Conservation (phyloP, 2,113 vertebrate species). For the Peromyscus maniculatus region DNA sequence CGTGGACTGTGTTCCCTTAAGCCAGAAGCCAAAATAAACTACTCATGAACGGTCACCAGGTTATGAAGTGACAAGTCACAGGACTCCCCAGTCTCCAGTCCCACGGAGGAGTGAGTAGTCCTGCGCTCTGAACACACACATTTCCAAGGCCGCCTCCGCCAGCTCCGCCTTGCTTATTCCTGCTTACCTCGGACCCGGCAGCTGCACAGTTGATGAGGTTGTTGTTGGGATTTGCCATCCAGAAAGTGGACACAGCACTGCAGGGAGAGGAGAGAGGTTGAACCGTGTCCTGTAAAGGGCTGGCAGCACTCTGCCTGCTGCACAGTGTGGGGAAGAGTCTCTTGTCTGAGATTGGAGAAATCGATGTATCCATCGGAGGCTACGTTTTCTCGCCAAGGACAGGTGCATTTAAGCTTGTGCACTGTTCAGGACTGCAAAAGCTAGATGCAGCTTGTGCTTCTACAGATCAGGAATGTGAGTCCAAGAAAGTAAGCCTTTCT, state of each 20-base stretch:
- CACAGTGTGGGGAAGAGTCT: accelerated
- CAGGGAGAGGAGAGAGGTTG: slow-evolving; percentile 51
- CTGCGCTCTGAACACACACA: not conserved
- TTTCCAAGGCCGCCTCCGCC: accelerated
- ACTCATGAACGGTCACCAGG: accelerated
- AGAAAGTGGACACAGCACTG: slow-evolving; percentile 98
- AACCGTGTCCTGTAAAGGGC: accelerated
- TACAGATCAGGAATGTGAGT: not conserved
- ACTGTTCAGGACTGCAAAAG: not conserved
- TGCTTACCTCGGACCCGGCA: slow-evolving; percentile 96
- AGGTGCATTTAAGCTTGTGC: no score
- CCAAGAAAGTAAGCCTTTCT: not conserved
- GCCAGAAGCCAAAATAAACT: not conserved
- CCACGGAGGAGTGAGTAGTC: not conserved
- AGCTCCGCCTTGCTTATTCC: not conserved
- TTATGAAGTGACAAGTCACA: not conserved
- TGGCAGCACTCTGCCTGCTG: accelerated
- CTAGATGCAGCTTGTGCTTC: no score
- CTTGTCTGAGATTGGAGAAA: not conserved
- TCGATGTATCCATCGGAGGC: not conserved
- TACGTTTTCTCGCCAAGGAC: accelerated
- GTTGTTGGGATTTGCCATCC: slow-evolving; percentile 99
- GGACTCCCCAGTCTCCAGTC: not conserved
- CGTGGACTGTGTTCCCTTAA: not conserved
- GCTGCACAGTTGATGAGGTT: slow-evolving; percentile 97